A percentile compares a stretch with the other conserved stretches of the same genome.
Conservation (phyloP, 2,797 vertebrate species). For the Cynodonichthys magdalenae region DNA sequence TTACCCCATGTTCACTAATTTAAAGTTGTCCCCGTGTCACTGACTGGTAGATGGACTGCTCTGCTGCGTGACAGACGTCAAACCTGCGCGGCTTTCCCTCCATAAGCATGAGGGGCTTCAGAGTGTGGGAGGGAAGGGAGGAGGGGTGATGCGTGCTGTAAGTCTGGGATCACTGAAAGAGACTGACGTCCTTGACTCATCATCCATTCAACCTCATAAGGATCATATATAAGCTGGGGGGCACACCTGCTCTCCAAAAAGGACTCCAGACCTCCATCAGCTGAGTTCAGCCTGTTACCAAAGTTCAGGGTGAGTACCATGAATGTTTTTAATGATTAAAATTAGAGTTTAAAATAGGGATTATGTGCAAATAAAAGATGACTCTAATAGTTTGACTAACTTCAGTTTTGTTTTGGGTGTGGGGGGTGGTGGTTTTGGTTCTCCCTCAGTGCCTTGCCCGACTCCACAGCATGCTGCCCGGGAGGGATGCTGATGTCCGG, state of each 20-base stretch:
- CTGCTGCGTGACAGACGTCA: constrained; percentile 75
- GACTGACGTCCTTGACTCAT: constrained; percentile 76
- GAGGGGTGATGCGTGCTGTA: constrained; percentile 46
- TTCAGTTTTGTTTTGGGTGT: not conserved
- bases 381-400: not conserved
- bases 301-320: constrained; percentile 70
- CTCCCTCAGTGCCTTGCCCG: constrained; percentile 58
- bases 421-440: not conserved
- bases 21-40: constrained; percentile 72
- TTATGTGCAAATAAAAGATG: too few species aligned
- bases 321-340: too few species aligned
- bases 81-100: constrained; percentile 54
- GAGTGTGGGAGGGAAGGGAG: constrained; percentile 50
- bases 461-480: constrained; percentile 73
- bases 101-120: constrained; percentile 36
- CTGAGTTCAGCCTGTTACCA: constrained; percentile 64
- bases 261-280: constrained; percentile 51
- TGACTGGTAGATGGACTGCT: constrained; percentile 76
- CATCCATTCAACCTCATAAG: constrained; percentile 56
- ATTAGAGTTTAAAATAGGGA: too few species aligned
- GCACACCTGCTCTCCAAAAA: constrained; percentile 56
- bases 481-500: constrained; percentile 56
- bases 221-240: constrained; percentile 74
- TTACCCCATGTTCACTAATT: constrained; percentile 68
- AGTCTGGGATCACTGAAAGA: constrained; percentile 49